Evolutionary conservation across 64 coral and sea anemone genomes (phyloP), one percentile per base, ranked within the genome.

Genomic region (Actinia tenebrosa): DNA sequence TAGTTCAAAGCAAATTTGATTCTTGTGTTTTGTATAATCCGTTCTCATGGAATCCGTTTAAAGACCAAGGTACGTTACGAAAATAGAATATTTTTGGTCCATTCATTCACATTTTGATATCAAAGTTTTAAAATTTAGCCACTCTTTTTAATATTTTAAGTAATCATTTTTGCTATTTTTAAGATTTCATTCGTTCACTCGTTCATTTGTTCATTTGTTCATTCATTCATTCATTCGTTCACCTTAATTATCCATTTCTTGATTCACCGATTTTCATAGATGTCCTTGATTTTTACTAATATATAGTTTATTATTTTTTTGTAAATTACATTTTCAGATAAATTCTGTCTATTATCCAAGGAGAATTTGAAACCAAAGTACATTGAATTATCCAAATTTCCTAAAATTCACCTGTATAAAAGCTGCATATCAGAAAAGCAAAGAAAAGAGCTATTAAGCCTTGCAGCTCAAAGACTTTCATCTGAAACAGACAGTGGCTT

Each of bases 401-500:
- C 93, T 37, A 43, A 84, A 23, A 66, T 95, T 77, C 83, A 71
- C 55, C 62, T 95, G 7, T 89, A 77, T 53, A 92, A 86, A 59
- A 95, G 92, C 64, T 95, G 93, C 37, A 95, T 95, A 77, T 83
- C 89, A 86, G 61, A 82, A 16, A 69, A 83, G 46, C 71, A 95
- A 45, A 84, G 86, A 16, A 16, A n/a, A 20, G 56, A 86, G 30
- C 80, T 95, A 16, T 23, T 95, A 82, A 61, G 68, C 4, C 84
- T 95, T 69, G 89, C 90, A 16, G 60, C 79, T 53, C 27, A 91
- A 75, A 88, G 87, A 82, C 87, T 95, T 20, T 89, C 90, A 84
- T 56, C 84, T 19, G 83, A 95, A 37, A 92, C 93, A 83, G 71
- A 92, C 17, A 95, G 93, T 87, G 93, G 93, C 7, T 95, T 89